These are phyloP conservation scores for Pelodytes ibericus DNA, from an alignment of 2,797 vertebrate species.

Conservation along the genomic window DNA sequence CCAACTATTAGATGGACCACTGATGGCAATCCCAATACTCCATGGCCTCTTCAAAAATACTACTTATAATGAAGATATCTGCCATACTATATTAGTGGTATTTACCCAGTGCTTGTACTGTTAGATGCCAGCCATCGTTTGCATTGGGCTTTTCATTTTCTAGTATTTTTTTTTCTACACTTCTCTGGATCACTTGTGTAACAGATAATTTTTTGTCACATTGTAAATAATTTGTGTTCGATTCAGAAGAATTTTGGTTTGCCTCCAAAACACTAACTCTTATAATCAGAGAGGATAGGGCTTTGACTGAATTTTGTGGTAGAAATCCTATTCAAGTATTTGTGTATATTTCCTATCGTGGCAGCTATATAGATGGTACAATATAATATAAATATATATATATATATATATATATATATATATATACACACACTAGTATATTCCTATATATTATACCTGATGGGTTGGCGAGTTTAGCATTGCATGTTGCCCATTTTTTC, in stretches of 20 bases:
- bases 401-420: too few relatives aligned
- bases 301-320: not conserved
- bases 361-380: slow-evolving; percentile 47
- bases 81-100: slow-evolving; percentile 1
- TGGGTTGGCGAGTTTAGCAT: slow-evolving; percentile 7
- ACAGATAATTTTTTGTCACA: not conserved
- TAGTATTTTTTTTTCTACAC: slow-evolving; percentile 1
- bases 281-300: not conserved
- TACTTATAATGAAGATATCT: not conserved
- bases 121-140: not conserved
- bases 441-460: not conserved
- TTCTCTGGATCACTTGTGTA: not conserved
- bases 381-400: too few relatives aligned
- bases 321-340: slow-evolving; percentile 7
- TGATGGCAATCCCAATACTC: not conserved
- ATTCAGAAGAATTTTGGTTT: not conserved
- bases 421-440: not conserved
- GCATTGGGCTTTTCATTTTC: not conserved
- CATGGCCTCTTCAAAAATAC: not conserved
- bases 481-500: slow-evolving; percentile 28
- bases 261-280: slow-evolving; percentile 13
- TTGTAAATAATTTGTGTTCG: slow-evolving; percentile 38
- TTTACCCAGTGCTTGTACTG: not conserved
- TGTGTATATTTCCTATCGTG: slow-evolving; percentile 18
- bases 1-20: slow-evolving; percentile 18